Evolutionary conservation across 2,797 vertebrate genomes (phyloP).

Genomic region (Serranus cabrilla): DNA sequence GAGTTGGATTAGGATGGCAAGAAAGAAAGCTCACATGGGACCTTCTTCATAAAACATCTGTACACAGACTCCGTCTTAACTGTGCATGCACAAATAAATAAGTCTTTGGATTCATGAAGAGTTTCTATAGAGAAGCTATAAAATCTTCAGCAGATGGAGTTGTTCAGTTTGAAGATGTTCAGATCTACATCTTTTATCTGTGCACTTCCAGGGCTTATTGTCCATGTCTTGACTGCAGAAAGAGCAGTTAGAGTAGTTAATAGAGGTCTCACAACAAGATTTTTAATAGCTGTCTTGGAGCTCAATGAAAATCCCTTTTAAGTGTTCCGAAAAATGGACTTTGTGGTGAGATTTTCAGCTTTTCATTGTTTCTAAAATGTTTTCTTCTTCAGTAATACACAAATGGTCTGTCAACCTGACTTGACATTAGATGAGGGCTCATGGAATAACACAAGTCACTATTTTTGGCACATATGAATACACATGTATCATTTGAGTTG

Average conservation of each 20-base stretch:
- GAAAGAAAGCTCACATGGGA: background rate
- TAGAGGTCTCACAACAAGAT: background rate
- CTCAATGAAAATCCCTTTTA: background rate
- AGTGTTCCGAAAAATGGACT: background rate
- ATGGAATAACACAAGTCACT: slow-evolving; percentile 11
- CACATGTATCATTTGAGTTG: slow-evolving; percentile 7
- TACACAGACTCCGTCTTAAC: background rate
- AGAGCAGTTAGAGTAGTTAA: background rate
- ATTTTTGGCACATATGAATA: slow-evolving; percentile 4
- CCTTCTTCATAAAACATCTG: background rate
- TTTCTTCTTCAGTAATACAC: background rate
- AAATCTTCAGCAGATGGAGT: background rate
- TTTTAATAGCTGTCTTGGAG: background rate
- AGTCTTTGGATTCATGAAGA: background rate
- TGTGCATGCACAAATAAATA: background rate
- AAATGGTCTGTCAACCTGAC: background rate
- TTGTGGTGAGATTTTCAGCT: background rate
- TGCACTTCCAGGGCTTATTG: background rate
- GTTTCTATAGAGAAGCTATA: background rate
- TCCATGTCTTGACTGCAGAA: background rate
- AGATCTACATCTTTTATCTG: background rate
- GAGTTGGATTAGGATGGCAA: slow-evolving; percentile 2
- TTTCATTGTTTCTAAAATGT: background rate
- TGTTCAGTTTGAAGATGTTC: background rate
- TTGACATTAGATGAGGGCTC: background rate